A percentile compares a stretch with the other conserved stretches of the same genome.
Evolutionary conservation across 2,113 vertebrate species (phyloP).

Genomic region (Phalacrocorax brasilianus): DNA sequence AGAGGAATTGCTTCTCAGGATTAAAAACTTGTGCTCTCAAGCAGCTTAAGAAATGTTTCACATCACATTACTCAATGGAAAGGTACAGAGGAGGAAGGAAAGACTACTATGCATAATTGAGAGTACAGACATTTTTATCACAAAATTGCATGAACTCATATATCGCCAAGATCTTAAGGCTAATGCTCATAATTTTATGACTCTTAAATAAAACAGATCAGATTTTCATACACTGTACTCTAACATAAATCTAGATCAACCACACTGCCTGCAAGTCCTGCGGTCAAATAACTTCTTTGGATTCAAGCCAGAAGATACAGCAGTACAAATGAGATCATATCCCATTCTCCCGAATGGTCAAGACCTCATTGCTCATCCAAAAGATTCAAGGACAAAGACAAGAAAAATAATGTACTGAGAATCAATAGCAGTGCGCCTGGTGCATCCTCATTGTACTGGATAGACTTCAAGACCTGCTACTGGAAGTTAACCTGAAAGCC

Average conservation of each 20-base stretch:
- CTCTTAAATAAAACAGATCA: neutral
- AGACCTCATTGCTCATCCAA: neutral
- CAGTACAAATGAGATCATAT: constrained; percentile 21
- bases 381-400: neutral
- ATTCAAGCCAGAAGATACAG: neutral
- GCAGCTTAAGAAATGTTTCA: neutral
- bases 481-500: neutral
- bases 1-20: neutral
- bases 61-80: neutral
- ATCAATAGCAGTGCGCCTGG: neutral
- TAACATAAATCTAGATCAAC: neutral
- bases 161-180: neutral
- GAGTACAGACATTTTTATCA: neutral
- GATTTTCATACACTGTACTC: neutral
- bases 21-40: neutral
- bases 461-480: neutral
- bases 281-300: neutral
- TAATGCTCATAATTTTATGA: neutral
- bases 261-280: neutral
- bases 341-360: neutral
- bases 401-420: neutral
- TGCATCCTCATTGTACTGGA: neutral
- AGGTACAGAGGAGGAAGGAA: neutral
- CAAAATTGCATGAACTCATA: neutral
- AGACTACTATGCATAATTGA: neutral